These are phyloP conservation scores for Danio choprae DNA, from an alignment of 2,797 vertebrate genomes.

Conservation along the genomic window DNA sequence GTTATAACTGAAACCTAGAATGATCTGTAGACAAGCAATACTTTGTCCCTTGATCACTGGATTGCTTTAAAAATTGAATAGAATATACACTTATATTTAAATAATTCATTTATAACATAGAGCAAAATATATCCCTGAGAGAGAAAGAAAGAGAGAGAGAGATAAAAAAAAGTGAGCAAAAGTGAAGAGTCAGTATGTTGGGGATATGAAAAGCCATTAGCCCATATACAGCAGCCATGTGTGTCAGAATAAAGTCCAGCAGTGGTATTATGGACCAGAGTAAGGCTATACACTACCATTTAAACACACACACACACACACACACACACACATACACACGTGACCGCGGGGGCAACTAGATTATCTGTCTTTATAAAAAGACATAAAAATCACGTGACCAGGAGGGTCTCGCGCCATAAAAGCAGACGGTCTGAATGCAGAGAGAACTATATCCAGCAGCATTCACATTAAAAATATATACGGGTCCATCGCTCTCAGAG, in stretches of 20 bases:
- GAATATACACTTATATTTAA: not conserved
- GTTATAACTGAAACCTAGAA: not conserved
- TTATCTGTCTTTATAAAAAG: conserved; percentile 29
- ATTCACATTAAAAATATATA: conserved; percentile 54
- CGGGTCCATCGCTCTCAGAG: conserved; percentile 32
- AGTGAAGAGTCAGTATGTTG: conserved; percentile 7
- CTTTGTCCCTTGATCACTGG: not conserved
- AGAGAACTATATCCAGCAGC: conserved; percentile 30
- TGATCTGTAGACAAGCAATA: conserved; percentile 10
- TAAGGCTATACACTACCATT: conserved; percentile 31
- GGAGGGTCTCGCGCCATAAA: conserved; percentile 2
- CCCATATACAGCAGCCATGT: conserved; percentile 39
- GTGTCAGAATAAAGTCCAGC: conserved; percentile 20
- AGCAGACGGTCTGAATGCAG: conserved; percentile 2
- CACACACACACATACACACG: conserved; percentile 13
- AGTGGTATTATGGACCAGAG: conserved; percentile 11
- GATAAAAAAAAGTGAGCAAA: not conserved
- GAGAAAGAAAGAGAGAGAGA: not conserved
- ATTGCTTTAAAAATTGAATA: not conserved
- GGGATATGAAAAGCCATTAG: conserved; percentile 30
- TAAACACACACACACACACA: no score
- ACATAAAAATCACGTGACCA: not conserved
- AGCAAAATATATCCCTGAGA: not conserved
- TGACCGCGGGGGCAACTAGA: conserved; percentile 41
- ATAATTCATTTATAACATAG: conserved; percentile 29